A percentile compares a stretch with the other conserved stretches of the same genome.
These are phyloP conservation scores for Ceryle rudis DNA, from an alignment of 2,797 vertebrate genomes.

Conservation along the genomic window DNA sequence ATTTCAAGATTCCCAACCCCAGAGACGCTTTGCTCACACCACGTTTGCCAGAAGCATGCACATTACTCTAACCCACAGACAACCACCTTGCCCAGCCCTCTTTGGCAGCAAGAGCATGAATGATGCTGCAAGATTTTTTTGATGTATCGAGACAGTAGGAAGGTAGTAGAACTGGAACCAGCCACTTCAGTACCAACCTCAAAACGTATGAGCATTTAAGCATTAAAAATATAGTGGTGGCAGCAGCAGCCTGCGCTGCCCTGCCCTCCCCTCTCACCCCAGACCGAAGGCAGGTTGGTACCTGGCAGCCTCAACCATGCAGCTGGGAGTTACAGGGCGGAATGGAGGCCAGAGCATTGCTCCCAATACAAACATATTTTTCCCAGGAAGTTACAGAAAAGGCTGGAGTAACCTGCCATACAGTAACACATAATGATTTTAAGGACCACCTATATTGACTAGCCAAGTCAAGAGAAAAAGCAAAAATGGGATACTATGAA, in stretches of 20 bases:
- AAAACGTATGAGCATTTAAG: not conserved
- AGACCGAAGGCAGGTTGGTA: not conserved
- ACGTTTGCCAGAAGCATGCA: not conserved
- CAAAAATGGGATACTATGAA: not conserved
- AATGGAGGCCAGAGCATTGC: not conserved
- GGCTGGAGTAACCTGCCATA: not conserved
- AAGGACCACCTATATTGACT: not conserved
- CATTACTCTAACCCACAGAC: not conserved
- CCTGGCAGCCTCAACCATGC: accelerated
- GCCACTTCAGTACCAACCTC: not conserved
- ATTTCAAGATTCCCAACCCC: not conserved
- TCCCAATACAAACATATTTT: not conserved
- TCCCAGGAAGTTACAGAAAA: conserved; percentile 9
- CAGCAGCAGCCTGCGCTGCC: not conserved
- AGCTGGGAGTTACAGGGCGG: not conserved
- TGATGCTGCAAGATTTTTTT: accelerated
- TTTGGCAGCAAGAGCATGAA: accelerated
- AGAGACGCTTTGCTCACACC: not conserved
- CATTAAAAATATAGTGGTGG: not conserved
- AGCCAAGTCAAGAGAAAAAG: not conserved
- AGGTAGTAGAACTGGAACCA: not conserved
- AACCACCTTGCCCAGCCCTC: not conserved
- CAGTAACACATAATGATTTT: not conserved
- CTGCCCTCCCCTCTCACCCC: not conserved
- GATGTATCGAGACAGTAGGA: not conserved